Base-by-base conservation (phyloP, 2,797 vertebrate species). In the Vespertilio murinus region DNA sequence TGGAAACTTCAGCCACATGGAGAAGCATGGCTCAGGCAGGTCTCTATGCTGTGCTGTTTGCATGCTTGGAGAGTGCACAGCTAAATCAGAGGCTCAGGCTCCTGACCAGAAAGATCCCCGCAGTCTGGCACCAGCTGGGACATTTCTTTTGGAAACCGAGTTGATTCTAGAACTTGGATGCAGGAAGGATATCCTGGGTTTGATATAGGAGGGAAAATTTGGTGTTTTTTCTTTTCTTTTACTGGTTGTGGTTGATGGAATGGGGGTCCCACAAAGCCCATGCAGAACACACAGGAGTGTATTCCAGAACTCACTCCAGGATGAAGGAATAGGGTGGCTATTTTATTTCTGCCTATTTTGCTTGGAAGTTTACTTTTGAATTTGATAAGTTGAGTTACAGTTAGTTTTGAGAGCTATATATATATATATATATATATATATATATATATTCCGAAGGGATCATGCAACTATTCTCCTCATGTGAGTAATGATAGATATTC, bases 1-100 rank as follows among this genome's bases (percentile, higher is more conserved):
- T 96, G 96, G 96, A 96, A 95, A 93, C 93, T 83, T 83, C 65
- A 85, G 69, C 69, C 79, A 88, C 85, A 75, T 69, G 92, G 78
- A 93, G 77, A 96, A 80, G 25, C n/a, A 18, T 79, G 87, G 90
- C 77, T 84, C 65, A 81, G 47, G 78, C 59, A 83, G 47, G 78
- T 95, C 92, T 94, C 65, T 56, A 12, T 83, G 59, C 64, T 92
- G 0, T 67, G 23, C 83, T 84, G 12, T 90, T 85, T 74, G 74
- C 33, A 10, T 42, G 30, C 30, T 67, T 75, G 80, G 79, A 88
- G 18, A 85, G 49, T 35, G 8, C 5, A 25, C 20, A 30, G 25
- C 49, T 90, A 87, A 93, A 90, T 79, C 28, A 88, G 74, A 83
- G 18, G 13, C 42, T 59, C 73, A 84, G 64, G 42, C 75, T 80